A percentile compares a stretch with the other conserved stretches of the same genome.
Conservation (phyloP, 2,797 vertebrate genomes). For the Thaleichthys pacificus region DNA sequence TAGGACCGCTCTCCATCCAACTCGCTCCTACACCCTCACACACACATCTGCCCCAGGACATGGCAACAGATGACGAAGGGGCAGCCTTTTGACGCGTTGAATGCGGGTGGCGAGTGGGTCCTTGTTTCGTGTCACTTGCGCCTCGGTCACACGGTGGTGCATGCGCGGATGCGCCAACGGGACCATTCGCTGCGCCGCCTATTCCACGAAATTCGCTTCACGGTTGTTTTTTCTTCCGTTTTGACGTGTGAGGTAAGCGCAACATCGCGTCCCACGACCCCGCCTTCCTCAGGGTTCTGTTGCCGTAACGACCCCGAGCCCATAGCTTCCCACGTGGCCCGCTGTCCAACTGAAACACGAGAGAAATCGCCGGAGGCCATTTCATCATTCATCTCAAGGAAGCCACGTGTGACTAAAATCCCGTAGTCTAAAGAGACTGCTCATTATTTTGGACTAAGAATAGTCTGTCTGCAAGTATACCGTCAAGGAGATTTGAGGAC, state of each 20-base stretch:
- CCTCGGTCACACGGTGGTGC: too few relatives aligned
- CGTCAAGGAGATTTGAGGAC: conserved; percentile 23
- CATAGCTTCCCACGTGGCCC: background rate
- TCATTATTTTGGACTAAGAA: conserved; percentile 6
- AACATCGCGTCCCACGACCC: too few relatives aligned
- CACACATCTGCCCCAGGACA: conserved; percentile 16
- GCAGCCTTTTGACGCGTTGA: background rate
- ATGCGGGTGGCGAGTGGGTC: background rate
- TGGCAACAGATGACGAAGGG: background rate
- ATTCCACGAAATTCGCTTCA: too few relatives aligned
- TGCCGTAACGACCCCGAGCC: background rate
- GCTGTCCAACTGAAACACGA: background rate
- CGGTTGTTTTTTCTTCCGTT: too few relatives aligned
- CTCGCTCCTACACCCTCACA: conserved; percentile 2
- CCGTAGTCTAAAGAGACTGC: background rate
- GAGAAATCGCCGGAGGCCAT: conserved; percentile 20
- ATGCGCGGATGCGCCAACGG: too few relatives aligned
- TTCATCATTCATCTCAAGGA: conserved; percentile 5
- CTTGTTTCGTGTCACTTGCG: too few relatives aligned
- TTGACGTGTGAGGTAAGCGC: too few relatives aligned
- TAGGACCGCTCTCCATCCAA: conserved; percentile 37
- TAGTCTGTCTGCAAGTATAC: conserved; percentile 20
- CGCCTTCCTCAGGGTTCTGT: background rate
- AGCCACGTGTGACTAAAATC: conserved; percentile 6
- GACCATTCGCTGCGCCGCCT: too few relatives aligned